These are phyloP conservation scores for Cairina moschata DNA, from an alignment of 2,113 vertebrate species.

Conservation along the genomic window DNA sequence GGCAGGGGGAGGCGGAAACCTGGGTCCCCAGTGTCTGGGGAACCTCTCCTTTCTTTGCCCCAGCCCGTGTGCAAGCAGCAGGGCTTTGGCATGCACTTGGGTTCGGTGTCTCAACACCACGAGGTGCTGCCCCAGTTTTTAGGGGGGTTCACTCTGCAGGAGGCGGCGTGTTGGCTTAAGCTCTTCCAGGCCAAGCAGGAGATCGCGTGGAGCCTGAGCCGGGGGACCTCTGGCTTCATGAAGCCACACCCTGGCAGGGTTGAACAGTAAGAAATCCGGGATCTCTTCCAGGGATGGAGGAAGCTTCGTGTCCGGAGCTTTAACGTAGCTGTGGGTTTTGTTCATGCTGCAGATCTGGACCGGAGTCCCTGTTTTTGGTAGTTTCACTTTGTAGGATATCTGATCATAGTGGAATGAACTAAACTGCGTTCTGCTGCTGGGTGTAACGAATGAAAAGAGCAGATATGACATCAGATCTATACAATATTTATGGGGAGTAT, in stretches of 20 bases:
- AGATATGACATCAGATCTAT: not conserved
- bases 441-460: not conserved
- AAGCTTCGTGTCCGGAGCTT: not conserved
- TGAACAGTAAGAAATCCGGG: not conserved
- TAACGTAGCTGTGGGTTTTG: not conserved
- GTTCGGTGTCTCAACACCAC: not conserved
- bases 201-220: not conserved
- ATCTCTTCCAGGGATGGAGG: not conserved
- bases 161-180: rapidly evolving
- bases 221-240: not conserved
- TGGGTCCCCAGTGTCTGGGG: not conserved
- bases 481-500: not conserved
- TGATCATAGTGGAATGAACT: not conserved
- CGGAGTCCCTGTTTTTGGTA: not conserved
- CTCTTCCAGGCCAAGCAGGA: not conserved
- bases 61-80: not conserved
- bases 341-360: not conserved
- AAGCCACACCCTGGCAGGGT: constrained; percentile 18
- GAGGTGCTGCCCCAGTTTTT: not conserved
- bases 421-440: not conserved
- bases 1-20: not conserved
- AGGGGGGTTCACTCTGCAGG: rapidly evolving
- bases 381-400: not conserved
- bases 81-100: not conserved
- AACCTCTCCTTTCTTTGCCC: not conserved